Evolutionary conservation across 2,113 vertebrate species (phyloP), one percentile per base, ranked within the genome.

Genomic region (Delphinapterus leucas): DNA sequence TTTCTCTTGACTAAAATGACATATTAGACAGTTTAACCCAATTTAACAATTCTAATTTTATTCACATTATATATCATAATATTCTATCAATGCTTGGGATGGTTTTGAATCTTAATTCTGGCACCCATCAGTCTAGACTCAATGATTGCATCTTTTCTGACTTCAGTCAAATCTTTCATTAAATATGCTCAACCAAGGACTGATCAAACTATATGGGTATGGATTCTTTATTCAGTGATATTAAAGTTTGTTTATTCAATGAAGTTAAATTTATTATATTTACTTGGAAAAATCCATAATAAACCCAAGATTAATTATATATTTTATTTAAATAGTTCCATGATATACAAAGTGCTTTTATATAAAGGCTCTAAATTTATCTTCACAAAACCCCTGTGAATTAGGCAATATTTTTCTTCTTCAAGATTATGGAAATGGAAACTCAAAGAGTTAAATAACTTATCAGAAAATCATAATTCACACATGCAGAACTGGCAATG

Each of bases 131-230:
- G 41, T 92, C 61, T 90, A 68, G 41, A 93, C 15, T 97, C 26
- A 87, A 79, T 87, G 7, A 89, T 68, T 79, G 12, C 63, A 21
- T 92, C 8, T 84, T 93, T 95, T 68, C n/a, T 33, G 23, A 96
- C 18, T 38, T 92, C 21, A 80, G 17, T 94, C 74, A 95, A 79
- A 85, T 80, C 71, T 84, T 86, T 96, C 79, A 93, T 92, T 90
- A 95, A 92, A 88, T 90, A 77, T 91, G 26, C 53, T 68, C 28
- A 87, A 63, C 8, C 28, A 38, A 47, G 3, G 61, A 81, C 20
- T 85, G 49, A 90, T 81, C 14, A 85, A 84, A 41, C 31, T 25
- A 63, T 85, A 93, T 71, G 63, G 60, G 63, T 18, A 76, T 76
- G 26, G n/a, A 94, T 94, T 82, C 14, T 68, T 88, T 94, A 36